A percentile compares a stretch with the other conserved stretches of the same genome.
Conservation (phyloP, 2,888 invertebrate genomes). For the Microplitis deprimator region DNA sequence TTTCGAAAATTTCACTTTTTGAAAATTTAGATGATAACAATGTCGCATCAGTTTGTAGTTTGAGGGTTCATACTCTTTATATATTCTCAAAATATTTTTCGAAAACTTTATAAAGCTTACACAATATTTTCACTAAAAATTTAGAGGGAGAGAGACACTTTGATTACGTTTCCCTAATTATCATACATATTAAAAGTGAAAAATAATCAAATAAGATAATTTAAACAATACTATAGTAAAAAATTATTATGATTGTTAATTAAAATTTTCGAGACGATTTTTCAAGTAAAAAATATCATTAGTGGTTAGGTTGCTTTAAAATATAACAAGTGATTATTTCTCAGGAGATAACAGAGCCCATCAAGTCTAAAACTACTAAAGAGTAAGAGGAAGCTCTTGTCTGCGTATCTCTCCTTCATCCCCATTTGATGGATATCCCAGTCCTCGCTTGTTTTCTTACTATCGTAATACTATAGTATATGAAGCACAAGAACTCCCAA, state of each 20-base stretch:
- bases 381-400: slow-evolving; percentile 10
- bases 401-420: slow-evolving; percentile 10
- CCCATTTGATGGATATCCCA: not conserved
- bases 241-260: not conserved
- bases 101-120: too few relatives aligned
- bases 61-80: too few relatives aligned
- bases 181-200: too few relatives aligned
- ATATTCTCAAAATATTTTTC: too few relatives aligned
- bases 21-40: too few relatives aligned
- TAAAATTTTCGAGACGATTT: not conserved
- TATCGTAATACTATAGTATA: slow-evolving; percentile 1
- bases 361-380: not conserved
- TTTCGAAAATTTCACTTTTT: too few relatives aligned
- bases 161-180: too few relatives aligned
- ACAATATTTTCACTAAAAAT: too few relatives aligned
- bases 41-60: too few relatives aligned
- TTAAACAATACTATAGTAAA: too few relatives aligned
- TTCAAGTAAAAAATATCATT: not conserved
- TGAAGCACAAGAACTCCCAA: not conserved
- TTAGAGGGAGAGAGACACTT: too few relatives aligned
- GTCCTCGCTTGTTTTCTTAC: slow-evolving; percentile 6
- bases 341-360: slow-evolving; percentile 2
- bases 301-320: not conserved
- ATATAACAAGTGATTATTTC: slow-evolving; percentile 1
- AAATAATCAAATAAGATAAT: too few relatives aligned